Evolutionary conservation across 2,113 vertebrate species (phyloP), one percentile per base, ranked within the genome.

Genomic region (Podocnemis expansa): DNA sequence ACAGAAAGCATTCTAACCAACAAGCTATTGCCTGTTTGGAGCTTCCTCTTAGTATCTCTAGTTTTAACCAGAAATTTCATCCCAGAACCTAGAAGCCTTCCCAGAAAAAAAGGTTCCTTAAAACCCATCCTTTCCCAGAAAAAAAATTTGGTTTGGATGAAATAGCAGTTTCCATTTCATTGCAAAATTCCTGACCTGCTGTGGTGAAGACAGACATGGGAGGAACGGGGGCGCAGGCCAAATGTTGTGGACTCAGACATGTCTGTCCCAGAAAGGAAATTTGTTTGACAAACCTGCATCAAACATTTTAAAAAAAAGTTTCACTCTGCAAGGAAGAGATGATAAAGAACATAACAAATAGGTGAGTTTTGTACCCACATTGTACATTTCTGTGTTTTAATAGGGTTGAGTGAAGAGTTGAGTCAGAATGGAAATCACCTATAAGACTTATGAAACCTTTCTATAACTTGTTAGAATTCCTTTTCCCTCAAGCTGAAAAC

Each of bases 401-500:
- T 38, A 83, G 73, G 83, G 80, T 89, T 93, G 58, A 43, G 63
- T 73, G 55, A 84, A 84, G 56, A 10, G 34, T 70, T 70, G 63
- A 70, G 63, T 9, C 17, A 70, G 21, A 70, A 88, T 43, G 78
- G 86, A 84, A 87, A 80, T 93, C 78, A 56, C 84, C 83, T 80
- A 47, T 70, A 75, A 95, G n/a, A 91, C 76, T 79, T 89, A 75
- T 1, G 14, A 94, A 90, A 78, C 31, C 41, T 54, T 93, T 87
- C 90, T 85, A 47, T 34, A 85, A 58, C 60, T 73, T 93, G 52
- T 31, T 63, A 96, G 73, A 93, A 95, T 96, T 84, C 45, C 89
- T 89, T 94, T 93, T 96, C 80, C 93, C 45, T 87, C 82, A 78
- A 89, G 49, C 27, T 93, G 56, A 97, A 93, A 89, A 43, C 4